Evolutionary conservation across 2,888 invertebrate genomes (phyloP).

Genomic region (Panzeria rudis): DNA sequence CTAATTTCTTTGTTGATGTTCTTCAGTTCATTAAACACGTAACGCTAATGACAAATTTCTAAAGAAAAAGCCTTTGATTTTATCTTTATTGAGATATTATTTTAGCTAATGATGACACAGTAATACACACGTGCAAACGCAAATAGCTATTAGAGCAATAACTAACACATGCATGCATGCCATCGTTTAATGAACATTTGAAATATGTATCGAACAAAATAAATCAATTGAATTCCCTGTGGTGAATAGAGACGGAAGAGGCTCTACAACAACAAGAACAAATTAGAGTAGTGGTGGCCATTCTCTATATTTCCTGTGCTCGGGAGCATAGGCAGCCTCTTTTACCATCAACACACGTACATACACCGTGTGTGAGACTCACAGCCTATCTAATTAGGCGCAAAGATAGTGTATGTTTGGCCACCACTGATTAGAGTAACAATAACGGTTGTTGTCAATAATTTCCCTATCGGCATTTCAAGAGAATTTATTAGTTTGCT

Average conservation of each 20-base stretch:
- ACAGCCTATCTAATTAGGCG: too few species aligned
- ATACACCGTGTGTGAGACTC: too few species aligned
- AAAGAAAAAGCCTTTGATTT: background rate
- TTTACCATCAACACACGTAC: too few species aligned
- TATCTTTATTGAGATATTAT: conserved; percentile 5
- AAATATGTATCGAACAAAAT: conserved; percentile 1
- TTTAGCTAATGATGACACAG: conserved; percentile 28
- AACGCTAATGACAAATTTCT: conserved; percentile 17
- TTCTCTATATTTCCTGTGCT: too few species aligned
- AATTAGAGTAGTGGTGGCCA: too few species aligned
- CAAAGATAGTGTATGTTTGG: too few species aligned
- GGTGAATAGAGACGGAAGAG: background rate
- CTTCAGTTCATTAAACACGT: conserved; percentile 30
- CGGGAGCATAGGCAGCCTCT: too few species aligned
- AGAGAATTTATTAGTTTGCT: background rate
- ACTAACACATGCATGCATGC: background rate
- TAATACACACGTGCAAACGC: background rate
- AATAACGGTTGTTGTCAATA: conserved; percentile 5
- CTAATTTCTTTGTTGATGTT: background rate
- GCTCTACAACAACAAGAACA: background rate
- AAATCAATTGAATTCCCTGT: background rate
- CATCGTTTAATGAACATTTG: background rate
- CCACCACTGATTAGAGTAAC: background rate
- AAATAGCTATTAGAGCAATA: background rate
- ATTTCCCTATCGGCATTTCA: conserved; percentile 28